Evolutionary conservation across 1,140 invertebrate genomes (phyloP).

Genomic region (Psilanteris sp.): DNA sequence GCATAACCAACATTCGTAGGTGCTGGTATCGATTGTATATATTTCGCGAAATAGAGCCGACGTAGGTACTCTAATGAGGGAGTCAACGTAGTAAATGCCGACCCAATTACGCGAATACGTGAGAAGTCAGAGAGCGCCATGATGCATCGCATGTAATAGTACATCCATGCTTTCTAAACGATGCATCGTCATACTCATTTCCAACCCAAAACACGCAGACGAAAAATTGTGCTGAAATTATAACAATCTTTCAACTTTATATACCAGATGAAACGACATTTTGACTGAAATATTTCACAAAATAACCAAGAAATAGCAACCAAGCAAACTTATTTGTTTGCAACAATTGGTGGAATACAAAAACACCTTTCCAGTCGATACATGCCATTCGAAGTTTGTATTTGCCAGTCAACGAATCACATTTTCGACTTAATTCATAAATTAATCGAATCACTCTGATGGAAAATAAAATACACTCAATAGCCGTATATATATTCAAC

Average conservation of each 20-base stretch:
- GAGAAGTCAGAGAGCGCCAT: slow-evolving; percentile 56
- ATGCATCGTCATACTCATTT: slow-evolving; percentile 42
- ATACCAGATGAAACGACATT: slow-evolving; percentile 11
- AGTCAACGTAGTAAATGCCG: slow-evolving; percentile 64
- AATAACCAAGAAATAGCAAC: not conserved
- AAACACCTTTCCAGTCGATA: too few species aligned
- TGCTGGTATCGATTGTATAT: slow-evolving; percentile 62
- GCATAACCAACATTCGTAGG: slow-evolving; percentile 63
- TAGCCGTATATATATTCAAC: too few species aligned
- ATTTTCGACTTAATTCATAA: too few species aligned
- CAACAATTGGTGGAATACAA: not conserved
- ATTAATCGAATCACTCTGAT: too few species aligned
- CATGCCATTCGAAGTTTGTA: too few species aligned
- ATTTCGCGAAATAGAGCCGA: slow-evolving; percentile 64
- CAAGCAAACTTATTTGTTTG: not conserved
- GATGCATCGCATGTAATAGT: slow-evolving; percentile 57
- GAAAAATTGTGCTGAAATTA: slow-evolving; percentile 46
- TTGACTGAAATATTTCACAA: slow-evolving; percentile 4
- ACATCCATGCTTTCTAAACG: slow-evolving; percentile 47
- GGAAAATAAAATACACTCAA: too few species aligned
- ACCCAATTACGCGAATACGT: slow-evolving; percentile 65
- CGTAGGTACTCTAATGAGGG: slow-evolving; percentile 62
- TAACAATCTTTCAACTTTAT: slow-evolving; percentile 32
- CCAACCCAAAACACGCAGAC: slow-evolving; percentile 40
- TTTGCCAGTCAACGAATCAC: too few species aligned